Base-by-base conservation (phyloP, 2,888 invertebrate genomes). In the Dynastes hyllus region DNA sequence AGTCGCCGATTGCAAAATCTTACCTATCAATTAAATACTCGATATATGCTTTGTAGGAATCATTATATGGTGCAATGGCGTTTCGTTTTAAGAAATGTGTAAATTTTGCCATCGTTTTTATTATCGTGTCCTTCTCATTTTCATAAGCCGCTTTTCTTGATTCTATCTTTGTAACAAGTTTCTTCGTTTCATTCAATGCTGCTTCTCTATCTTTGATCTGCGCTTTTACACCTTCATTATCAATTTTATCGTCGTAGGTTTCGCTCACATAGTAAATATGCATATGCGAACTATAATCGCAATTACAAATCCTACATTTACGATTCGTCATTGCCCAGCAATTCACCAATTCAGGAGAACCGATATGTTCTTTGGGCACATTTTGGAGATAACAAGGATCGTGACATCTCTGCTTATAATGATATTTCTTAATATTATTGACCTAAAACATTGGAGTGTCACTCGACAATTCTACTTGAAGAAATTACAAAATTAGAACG, bases 261-360 rank as follows among this genome's bases (percentile, higher is more conserved):
- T 85, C 83, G 1, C 87, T 86, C 81, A 84, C 82, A 77, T 88
- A 88, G 73, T 88, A 88, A 61, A 88, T 84, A 78, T 88, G 88
- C 87, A 87, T 86, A 76, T 88, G 88, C 0, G 84, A 81, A 27
- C 81, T 83, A 81, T 85, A 88, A 79, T 85, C 84, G 71, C 87
- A 87, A 0, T 77, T 61, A 77, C 88, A 88, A 67, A 81, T 78
- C 29, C 32, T 79, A 77, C 88, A 88, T 13, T 76, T 76, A 76
- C 82, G 81, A 13, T 81, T 79, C 1, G 79, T 80, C 84, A 88
- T 88, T 4, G 87, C 86, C 22, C 84, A 81, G 82, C 88, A 88
- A 70, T 84, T 13, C 4, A 84, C 81, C 76, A 88, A 81, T 79
- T 83, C 85, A 2, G 87, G 85, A 69, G 83, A 83, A 32, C 87